Conservation (phyloP, 2,113 vertebrate species). For the Camelus dromedarius region DNA sequence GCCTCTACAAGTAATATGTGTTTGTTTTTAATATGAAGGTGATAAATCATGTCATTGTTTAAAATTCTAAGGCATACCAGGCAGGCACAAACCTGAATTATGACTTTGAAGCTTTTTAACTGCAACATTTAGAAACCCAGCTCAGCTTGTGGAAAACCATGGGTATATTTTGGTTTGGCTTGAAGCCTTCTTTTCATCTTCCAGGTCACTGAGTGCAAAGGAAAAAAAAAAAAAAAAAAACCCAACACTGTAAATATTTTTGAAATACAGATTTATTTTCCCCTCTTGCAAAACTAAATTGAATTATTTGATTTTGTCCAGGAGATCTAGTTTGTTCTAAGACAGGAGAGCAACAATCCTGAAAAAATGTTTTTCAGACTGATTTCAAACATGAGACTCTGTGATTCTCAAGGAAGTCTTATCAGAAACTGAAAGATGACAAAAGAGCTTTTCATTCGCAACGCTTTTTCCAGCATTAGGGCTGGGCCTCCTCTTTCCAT, state of each 20-base stretch:
- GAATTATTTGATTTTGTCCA: conserved; percentile 64
- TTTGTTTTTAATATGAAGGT: conserved; percentile 63
- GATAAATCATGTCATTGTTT: conserved; percentile 66
- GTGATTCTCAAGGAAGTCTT: background rate
- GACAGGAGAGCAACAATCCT: background rate
- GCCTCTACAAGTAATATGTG: conserved; percentile 45
- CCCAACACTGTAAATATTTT: conserved; percentile 62
- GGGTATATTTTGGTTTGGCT: conserved; percentile 70
- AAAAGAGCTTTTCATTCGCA: background rate
- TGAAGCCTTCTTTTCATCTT: conserved; percentile 66
- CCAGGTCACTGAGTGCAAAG: conserved; percentile 73
- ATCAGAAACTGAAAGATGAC: background rate
- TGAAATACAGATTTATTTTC: conserved; percentile 68
- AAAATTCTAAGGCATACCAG: conserved; percentile 48
- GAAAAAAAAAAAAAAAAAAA: background rate
- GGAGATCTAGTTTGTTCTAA: conserved; percentile 33
- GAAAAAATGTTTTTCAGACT: conserved; percentile 6
- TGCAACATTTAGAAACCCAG: conserved; percentile 48
- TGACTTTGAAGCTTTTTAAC: conserved; percentile 71
- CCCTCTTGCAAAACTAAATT: conserved; percentile 47
- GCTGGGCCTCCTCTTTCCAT: background rate
- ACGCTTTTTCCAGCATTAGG: background rate
- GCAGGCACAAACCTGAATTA: conserved; percentile 6
- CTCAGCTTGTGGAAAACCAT: conserved; percentile 66
- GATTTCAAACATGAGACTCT: background rate